Evolutionary conservation across 2,113 vertebrate genomes (phyloP).

Genomic region (Oplegnathus fasciatus): DNA sequence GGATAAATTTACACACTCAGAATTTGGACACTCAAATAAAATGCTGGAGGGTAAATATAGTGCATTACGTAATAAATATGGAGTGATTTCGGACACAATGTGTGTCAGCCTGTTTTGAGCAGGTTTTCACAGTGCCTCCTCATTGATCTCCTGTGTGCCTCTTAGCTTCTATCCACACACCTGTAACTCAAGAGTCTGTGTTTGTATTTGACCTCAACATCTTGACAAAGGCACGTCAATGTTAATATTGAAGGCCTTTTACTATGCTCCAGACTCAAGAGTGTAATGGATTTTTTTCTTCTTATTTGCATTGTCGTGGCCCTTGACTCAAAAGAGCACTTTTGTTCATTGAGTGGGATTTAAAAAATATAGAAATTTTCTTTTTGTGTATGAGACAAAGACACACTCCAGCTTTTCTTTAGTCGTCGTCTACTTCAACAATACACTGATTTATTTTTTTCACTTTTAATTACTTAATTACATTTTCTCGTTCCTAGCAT

Average conservation of each 20-base stretch:
- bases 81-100: too few relatives aligned
- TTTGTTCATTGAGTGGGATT: neutral
- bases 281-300: neutral
- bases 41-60: too few relatives aligned
- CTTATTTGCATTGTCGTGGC: neutral
- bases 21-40: too few relatives aligned
- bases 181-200: neutral
- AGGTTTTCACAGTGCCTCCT: neutral
- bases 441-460: too few relatives aligned
- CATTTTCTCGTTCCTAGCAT: neutral
- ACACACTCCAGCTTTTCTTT: neutral
- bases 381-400: neutral
- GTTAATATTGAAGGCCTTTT: neutral
- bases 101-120: too few relatives aligned
- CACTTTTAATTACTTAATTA: neutral
- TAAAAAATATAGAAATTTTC: too few relatives aligned
- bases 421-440: neutral
- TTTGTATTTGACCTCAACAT: slow-evolving; percentile 4
- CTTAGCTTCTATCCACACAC: neutral
- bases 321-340: neutral
- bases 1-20: too few relatives aligned
- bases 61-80: too few relatives aligned
- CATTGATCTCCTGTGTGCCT: neutral
- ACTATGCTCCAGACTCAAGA: neutral
- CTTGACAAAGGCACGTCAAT: neutral